These are phyloP conservation scores for Montipora efflorescens DNA, from an alignment of 64 coral and sea anemone genomes.

Conservation along the genomic window DNA sequence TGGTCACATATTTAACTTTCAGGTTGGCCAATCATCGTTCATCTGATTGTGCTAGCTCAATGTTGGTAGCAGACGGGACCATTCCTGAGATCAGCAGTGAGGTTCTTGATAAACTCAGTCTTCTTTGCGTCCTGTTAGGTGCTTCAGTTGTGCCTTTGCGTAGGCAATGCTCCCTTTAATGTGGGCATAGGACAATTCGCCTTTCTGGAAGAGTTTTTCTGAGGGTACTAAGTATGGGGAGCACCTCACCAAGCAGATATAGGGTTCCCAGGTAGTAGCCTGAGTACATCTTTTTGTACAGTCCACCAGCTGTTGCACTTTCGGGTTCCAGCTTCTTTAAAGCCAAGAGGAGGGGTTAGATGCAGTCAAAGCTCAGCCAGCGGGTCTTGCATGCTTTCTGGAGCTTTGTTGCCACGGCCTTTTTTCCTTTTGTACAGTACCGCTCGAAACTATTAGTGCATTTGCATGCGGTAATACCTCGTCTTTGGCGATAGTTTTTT, in stretches of 20 bases:
- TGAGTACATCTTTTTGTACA: slow-evolving; percentile 46
- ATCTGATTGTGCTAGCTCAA: not conserved
- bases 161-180: slow-evolving; percentile 37
- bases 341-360: slow-evolving; percentile 19
- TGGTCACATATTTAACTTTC: slow-evolving; percentile 7
- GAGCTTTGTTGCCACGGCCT: slow-evolving; percentile 16
- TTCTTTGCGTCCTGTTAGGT: slow-evolving; percentile 20
- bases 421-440: slow-evolving; percentile 2
- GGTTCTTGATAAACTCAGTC: not conserved
- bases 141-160: slow-evolving; percentile 17
- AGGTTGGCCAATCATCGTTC: slow-evolving; percentile 3
- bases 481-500: no score
- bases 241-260: slow-evolving; percentile 25
- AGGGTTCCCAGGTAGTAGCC: slow-evolving; percentile 1
- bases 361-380: slow-evolving; percentile 50
- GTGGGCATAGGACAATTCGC: slow-evolving; percentile 14
- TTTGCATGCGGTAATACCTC: no score
- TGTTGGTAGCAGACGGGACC: not conserved
- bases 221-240: slow-evolving; percentile 44
- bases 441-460: no score
- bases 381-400: slow-evolving; percentile 32
- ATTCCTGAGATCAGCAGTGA: slow-evolving; percentile 9
- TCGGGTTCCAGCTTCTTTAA: not conserved
- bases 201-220: slow-evolving; percentile 54
- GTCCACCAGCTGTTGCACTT: slow-evolving; percentile 16